These are phyloP conservation scores for Eristalinus sepulchralis DNA, from an alignment of 2,888 invertebrate genomes.

Conservation along the genomic window DNA sequence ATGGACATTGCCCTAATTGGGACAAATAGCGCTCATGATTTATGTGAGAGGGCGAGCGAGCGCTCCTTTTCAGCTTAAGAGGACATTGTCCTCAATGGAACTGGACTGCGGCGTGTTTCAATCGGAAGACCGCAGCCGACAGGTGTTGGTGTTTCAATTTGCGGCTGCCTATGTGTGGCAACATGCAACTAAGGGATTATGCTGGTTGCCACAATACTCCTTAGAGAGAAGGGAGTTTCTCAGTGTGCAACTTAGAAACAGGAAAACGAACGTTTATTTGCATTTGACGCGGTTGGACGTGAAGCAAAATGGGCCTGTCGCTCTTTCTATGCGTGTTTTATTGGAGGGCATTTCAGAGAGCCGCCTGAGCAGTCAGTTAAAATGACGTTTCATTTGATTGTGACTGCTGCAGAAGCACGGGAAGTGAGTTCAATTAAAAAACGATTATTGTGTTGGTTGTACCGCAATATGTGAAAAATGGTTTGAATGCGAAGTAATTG, in stretches of 20 bases:
- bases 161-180: slow-evolving; percentile 19
- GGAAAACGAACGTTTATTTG: slow-evolving; percentile 45
- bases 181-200: slow-evolving; percentile 54
- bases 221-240: slow-evolving; percentile 34
- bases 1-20: slow-evolving; percentile 42
- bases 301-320: neutral
- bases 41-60: neutral
- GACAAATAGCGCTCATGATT: slow-evolving; percentile 30
- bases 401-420: neutral
- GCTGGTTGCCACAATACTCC: slow-evolving; percentile 38
- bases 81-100: neutral
- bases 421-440: neutral
- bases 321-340: neutral
- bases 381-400: neutral
- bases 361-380: neutral
- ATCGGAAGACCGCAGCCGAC: neutral
- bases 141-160: slow-evolving; percentile 39
- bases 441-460: neutral
- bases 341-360: neutral
- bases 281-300: slow-evolving; percentile 36
- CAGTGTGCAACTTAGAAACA: neutral
- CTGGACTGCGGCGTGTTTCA: neutral
- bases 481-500: neutral
- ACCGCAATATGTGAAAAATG: neutral
- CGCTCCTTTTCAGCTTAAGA: neutral